A percentile compares a stretch with the other conserved stretches of the same genome.
Evolutionary conservation across 2,888 invertebrate genomes (phyloP).

Genomic region (Drosophila borealis): DNA sequence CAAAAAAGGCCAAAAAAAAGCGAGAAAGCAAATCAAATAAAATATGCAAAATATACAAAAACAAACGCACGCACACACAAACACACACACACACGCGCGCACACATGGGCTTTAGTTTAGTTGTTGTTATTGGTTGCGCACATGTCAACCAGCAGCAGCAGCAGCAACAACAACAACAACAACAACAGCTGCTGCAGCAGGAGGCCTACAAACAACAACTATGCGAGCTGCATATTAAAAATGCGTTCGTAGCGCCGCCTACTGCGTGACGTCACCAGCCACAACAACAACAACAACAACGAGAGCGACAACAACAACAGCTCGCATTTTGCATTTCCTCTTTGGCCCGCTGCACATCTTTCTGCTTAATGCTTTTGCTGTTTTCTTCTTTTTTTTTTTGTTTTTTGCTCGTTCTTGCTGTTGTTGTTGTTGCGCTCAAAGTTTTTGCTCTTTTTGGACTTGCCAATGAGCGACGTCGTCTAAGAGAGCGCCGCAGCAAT

Average conservation of each 20-base stretch:
- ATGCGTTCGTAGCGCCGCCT: slow-evolving; percentile 81
- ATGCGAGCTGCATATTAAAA: slow-evolving; percentile 62
- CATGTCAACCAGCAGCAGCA: slow-evolving; percentile 54
- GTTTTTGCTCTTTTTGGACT: slow-evolving; percentile 58
- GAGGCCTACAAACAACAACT: slow-evolving; percentile 49
- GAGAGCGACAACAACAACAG: slow-evolving; percentile 27
- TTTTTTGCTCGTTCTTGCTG: slow-evolving; percentile 15
- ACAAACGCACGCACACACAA: slow-evolving; percentile 43
- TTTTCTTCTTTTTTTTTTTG: slow-evolving; percentile 19
- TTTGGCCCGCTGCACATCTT: slow-evolving; percentile 56
- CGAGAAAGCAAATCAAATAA: slow-evolving; percentile 72
- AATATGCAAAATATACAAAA: slow-evolving; percentile 80
- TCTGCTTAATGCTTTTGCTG: slow-evolving; percentile 49
- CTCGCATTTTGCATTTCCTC: slow-evolving; percentile 69
- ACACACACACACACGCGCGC: slow-evolving; percentile 22
- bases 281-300: slow-evolving; percentile 32
- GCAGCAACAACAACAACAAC: slow-evolving; percentile 39
- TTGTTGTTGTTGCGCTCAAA: slow-evolving; percentile 28
- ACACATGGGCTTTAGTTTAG: slow-evolving; percentile 62
- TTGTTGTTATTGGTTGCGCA: slow-evolving; percentile 77
- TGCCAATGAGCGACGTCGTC: slow-evolving; percentile 57
- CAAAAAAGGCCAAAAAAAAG: slow-evolving; percentile 64
- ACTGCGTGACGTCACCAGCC: slow-evolving; percentile 71
- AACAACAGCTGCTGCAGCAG: slow-evolving; percentile 7
- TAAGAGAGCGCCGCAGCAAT: slow-evolving; percentile 54